Evolutionary conservation across 2,888 invertebrate species (phyloP), one percentile per base, ranked within the genome.

Genomic region (Branchipolynoe longqiensis): DNA sequence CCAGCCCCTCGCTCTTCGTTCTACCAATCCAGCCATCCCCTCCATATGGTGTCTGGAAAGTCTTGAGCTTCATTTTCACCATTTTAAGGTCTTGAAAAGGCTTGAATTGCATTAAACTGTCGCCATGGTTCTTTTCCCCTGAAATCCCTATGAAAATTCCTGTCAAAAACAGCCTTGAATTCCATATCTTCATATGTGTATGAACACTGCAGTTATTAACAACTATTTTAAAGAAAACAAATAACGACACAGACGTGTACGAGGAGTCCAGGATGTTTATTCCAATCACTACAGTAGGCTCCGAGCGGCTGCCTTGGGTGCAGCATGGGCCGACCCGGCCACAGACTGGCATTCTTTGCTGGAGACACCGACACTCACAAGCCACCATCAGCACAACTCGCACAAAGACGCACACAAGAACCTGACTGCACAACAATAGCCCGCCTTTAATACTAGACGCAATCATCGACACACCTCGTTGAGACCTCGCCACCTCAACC

Each of bases 231-330:
- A 12, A 48, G 48, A 48, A 12, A 12, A 48, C 48, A 8, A 48
- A 48, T 12, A 48, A 48, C 18, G 48, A 18, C 8, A 48, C 48
- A 48, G 48, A 58, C n/a, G n/a, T 18, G 58, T 69, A 8, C 18
- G 48, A 48, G 78, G 78, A 78, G 41, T 78, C 48, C 48, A 78
- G 33, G 41, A 48, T 25, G 41, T 73, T 78, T 78, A 78, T 78
- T 78, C 33, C 78, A 78, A 78, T 54, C 78, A 78, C 78, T 78
- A 78, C 78, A 28, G 48, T 78, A 18, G 78, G 48, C 41, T 41
- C 78, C 41, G 78, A 22, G 48, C 78, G 48, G 48, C 48, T 48
- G 28, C n/a, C 14, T 8, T 31, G 48, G 48, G 54, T 48, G 14
- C 48, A 41, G 31, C 25, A 31, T 22, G 28, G 14, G 40, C 22